Conservation (phyloP, 1,140 invertebrate genomes). For the Gryllus bimaculatus region DNA sequence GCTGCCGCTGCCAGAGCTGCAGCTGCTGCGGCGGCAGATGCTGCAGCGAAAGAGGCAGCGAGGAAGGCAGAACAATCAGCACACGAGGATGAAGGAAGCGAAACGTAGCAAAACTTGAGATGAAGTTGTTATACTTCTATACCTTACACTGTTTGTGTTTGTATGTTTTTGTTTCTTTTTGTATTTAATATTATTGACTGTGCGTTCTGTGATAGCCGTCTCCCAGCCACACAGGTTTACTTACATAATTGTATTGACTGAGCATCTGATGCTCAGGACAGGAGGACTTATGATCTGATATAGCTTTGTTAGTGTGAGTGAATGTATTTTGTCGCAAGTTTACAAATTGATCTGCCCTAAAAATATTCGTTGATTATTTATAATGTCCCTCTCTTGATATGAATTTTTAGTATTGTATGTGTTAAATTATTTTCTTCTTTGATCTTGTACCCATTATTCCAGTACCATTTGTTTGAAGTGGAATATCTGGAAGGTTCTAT, state of each 20-base stretch:
- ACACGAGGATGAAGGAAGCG: slow-evolving; percentile 6
- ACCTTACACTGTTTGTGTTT: slow-evolving; percentile 15
- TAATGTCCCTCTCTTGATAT: not conserved
- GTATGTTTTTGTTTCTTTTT: slow-evolving; percentile 17
- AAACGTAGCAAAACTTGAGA: slow-evolving; percentile 18
- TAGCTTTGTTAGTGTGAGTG: not conserved
- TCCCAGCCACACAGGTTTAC: slow-evolving; percentile 16
- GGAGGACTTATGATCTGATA: not conserved
- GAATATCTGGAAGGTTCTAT: not conserved
- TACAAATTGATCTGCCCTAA: not conserved
- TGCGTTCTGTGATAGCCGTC: slow-evolving; percentile 22
- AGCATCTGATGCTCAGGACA: slow-evolving; percentile 14
- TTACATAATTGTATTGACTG: slow-evolving; percentile 10
- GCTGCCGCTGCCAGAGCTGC: slow-evolving; percentile 25
- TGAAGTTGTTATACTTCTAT: slow-evolving; percentile 9
- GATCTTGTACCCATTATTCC: not conserved
- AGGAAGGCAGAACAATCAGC: not conserved
- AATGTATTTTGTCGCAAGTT: slow-evolving; percentile 8
- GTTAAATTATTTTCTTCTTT: slow-evolving; percentile 13
- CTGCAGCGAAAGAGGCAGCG: slow-evolving; percentile 10
- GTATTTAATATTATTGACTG: slow-evolving; percentile 20
- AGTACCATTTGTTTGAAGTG: not conserved
- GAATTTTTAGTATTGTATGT: slow-evolving; percentile 7
- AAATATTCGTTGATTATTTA: slow-evolving; percentile 9
- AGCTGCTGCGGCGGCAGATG: slow-evolving; percentile 23